These are phyloP conservation scores for Lycodopsis pacificus DNA, from an alignment of 2,797 vertebrate genomes.

Conservation along the genomic window DNA sequence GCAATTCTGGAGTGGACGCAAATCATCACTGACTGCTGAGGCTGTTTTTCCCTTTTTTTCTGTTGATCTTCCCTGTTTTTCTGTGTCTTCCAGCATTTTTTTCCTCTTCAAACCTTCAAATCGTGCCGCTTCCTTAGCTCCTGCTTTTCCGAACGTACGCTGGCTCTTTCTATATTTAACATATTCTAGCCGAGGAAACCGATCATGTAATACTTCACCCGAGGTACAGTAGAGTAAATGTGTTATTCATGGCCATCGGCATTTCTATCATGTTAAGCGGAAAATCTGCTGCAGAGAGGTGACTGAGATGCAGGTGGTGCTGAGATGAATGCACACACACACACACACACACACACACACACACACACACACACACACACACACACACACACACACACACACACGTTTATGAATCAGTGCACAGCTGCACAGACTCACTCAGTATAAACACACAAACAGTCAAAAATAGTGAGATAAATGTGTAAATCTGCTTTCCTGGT, in stretches of 20 bases:
- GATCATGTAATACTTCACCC: slow-evolving; percentile 71
- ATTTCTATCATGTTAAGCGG: slow-evolving; percentile 77
- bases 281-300: slow-evolving; percentile 69
- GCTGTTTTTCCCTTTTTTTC: slow-evolving; percentile 25
- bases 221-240: slow-evolving; percentile 72
- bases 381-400: no score
- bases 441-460: slow-evolving; percentile 39
- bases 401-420: slow-evolving; percentile 45
- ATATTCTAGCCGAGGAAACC: slow-evolving; percentile 56
- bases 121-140: slow-evolving; percentile 26
- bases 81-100: slow-evolving; percentile 47
- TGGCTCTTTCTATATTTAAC: slow-evolving; percentile 49
- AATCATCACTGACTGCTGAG: slow-evolving; percentile 70
- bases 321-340: slow-evolving; percentile 54
- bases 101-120: slow-evolving; percentile 42
- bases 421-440: slow-evolving; percentile 32
- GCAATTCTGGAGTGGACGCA: slow-evolving; percentile 60
- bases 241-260: slow-evolving; percentile 73
- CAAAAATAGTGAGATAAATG: slow-evolving; percentile 49
- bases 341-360: slow-evolving; percentile 18
- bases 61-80: slow-evolving; percentile 49
- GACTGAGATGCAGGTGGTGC: slow-evolving; percentile 68
- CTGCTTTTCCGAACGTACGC: slow-evolving; percentile 44
- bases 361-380: no score
- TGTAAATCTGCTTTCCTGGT: slow-evolving; percentile 50